These are phyloP conservation scores for Eolophus roseicapilla DNA, from an alignment of 2,113 vertebrate genomes.

Conservation along the genomic window DNA sequence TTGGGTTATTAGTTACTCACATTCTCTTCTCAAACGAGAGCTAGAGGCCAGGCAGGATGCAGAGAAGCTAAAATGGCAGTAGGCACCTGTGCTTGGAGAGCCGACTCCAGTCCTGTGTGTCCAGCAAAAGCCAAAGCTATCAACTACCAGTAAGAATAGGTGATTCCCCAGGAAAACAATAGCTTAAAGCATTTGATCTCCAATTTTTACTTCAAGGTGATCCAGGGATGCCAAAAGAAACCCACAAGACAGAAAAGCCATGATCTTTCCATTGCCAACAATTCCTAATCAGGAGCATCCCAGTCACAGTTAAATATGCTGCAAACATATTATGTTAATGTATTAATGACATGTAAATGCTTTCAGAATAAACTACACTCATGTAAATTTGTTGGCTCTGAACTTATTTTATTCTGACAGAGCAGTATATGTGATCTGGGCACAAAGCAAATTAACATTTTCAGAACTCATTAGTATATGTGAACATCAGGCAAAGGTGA, in stretches of 20 bases:
- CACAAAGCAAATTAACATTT: constrained; percentile 63
- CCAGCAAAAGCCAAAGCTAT: background rate
- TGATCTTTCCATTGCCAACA: background rate
- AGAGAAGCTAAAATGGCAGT: background rate
- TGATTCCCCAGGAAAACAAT: background rate
- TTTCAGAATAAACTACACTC: constrained; percentile 47
- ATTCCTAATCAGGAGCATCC: background rate
- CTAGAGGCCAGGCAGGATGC: background rate
- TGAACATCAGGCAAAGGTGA: constrained; percentile 35
- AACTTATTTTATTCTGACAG: constrained; percentile 43
- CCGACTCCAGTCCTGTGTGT: rapidly evolving
- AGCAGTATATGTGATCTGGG: constrained; percentile 41
- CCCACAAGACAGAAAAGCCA: background rate
- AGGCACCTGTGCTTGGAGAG: background rate
- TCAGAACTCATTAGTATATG: constrained; percentile 52
- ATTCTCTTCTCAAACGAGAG: background rate
- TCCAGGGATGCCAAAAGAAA: background rate
- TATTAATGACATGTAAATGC: constrained; percentile 66
- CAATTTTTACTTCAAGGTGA: background rate
- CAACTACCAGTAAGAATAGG: background rate
- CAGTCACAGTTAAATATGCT: background rate
- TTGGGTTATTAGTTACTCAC: background rate
- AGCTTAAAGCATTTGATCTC: background rate
- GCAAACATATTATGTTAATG: constrained; percentile 50
- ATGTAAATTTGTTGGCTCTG: constrained; percentile 61